Evolutionary conservation across 2,797 vertebrate species (phyloP).

Genomic region (Alauda arvensis): DNA sequence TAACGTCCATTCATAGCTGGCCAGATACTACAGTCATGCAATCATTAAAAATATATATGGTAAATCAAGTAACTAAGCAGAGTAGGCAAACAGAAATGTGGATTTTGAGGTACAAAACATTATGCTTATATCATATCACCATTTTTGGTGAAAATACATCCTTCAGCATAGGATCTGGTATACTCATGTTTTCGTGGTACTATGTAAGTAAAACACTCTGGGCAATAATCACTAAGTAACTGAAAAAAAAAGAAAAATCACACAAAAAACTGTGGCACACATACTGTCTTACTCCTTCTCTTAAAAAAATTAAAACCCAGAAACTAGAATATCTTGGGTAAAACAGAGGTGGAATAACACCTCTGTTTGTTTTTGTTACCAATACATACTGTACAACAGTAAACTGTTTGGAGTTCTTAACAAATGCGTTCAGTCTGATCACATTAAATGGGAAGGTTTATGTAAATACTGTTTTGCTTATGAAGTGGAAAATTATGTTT

Average conservation of each 20-base stretch:
- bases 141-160: neutral
- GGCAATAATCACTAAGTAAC: neutral
- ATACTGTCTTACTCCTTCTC: neutral
- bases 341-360: neutral
- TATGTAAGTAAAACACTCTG: neutral
- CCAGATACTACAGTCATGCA: neutral
- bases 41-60: neutral
- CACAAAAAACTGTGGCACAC: neutral
- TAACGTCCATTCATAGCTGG: neutral
- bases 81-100: neutral
- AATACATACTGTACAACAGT: neutral
- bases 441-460: slow-evolving; percentile 1
- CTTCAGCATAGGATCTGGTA: neutral
- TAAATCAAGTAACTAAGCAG: neutral
- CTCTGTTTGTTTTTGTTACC: neutral
- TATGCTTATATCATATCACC: neutral
- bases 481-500: slow-evolving; percentile 23
- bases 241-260: neutral
- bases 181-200: neutral
- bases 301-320: neutral
- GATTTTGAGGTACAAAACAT: neutral
- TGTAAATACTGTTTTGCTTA: slow-evolving; percentile 28
- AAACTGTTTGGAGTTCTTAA: neutral
- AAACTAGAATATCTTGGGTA: neutral
- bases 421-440: neutral